phyloP scores from a whole-genome alignment of 2,113 vertebrate genomes.

The Onychostoma macrolepis region DNA sequence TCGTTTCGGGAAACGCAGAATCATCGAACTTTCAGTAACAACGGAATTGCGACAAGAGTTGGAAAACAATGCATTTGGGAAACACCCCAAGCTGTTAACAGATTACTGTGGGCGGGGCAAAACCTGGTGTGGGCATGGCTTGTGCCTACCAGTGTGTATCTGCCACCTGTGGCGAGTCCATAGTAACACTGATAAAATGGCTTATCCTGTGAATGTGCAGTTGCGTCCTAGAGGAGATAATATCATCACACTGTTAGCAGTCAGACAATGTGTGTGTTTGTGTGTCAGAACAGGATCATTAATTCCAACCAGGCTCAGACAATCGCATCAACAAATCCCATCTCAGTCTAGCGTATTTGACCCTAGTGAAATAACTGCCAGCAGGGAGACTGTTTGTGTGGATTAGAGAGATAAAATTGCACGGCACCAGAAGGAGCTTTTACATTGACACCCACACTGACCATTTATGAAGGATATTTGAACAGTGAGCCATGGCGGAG shows the following conservation, averaged over 20 bases:
- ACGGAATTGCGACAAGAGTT: neutral
- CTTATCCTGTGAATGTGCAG: conserved; percentile 31
- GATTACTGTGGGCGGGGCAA: neutral
- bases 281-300: conserved; percentile 40
- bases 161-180: neutral
- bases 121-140: neutral
- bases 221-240: conserved; percentile 2
- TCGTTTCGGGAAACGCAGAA: neutral
- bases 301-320: conserved; percentile 45
- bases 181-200: neutral
- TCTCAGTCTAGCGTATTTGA: conserved; percentile 30
- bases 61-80: neutral
- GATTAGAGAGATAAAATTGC: conserved; percentile 51
- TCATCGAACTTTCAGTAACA: neutral
- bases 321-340: conserved; percentile 47
- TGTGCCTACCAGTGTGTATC: neutral
- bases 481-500: neutral
- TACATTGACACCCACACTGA: conserved; percentile 29
- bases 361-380: conserved; percentile 35
- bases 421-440: conserved; percentile 2
- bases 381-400: conserved; percentile 40
- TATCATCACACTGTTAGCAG: conserved; percentile 30
- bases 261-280: neutral
- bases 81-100: neutral
- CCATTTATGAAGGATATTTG: conserved; percentile 17